Base-by-base conservation (phyloP, 2,888 invertebrate genomes). In the Melanchra persicariae region DNA sequence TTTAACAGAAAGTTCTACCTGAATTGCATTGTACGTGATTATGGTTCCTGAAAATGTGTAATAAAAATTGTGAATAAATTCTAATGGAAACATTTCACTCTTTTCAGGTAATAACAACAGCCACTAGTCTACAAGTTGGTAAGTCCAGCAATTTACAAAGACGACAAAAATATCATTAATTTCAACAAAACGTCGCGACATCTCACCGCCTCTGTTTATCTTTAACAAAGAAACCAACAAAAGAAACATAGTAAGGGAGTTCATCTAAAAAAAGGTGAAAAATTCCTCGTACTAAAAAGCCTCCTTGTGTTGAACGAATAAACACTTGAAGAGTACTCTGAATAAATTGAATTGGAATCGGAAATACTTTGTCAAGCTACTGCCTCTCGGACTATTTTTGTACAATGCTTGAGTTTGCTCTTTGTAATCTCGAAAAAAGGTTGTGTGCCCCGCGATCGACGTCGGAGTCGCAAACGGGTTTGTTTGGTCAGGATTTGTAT, bases 321-420 rank as follows among this genome's bases (percentile, higher is more conserved):
- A 90, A 90, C 89, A 89, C 83, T 87, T 77, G 74, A 79, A 86
- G 76, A 84, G 88, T 89, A 86, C 91, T 92, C 86, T 84, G 89
- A 87, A 88, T 90, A 91, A 89, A 92, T 93, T 92, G 91, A 87
- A 91, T 90, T 84, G 80, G 88, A 88, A 86, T 88, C 84, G 87
- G 86, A 87, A 90, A 89, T 87, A 87, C 88, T 87, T 86, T 84
- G 85, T 85, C 82, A 80, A 86, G 83, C 65, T 74, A 78, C 84
- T 82, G 70, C 34, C 54, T 76, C 77, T 77, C 76, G 74, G 71
- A 85, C 86, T 79, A 81, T 83, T 78, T 74, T 67, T 69, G 74
- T 74, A 69, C 78, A 82, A 75, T 78, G 60, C 70, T 70, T 71
- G 64, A 74, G 74, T 72, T 81, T 70, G 54, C 60, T 81, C 73